Conservation (phyloP, 2,797 vertebrate genomes). For the Chelon auratus region DNA sequence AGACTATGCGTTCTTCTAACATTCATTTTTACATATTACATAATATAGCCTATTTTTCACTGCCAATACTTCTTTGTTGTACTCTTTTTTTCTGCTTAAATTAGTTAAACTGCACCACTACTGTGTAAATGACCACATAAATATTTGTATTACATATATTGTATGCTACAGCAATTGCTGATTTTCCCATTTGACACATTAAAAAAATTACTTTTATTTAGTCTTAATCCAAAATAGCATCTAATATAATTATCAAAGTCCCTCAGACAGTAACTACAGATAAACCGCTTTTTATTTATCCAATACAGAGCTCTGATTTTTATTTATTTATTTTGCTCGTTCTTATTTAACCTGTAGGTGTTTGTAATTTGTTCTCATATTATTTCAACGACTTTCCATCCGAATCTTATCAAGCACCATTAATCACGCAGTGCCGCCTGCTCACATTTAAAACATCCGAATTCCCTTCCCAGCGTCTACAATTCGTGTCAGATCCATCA, state of each 20-base stretch:
- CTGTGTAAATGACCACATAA: background rate
- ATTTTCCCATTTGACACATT: conserved; percentile 3
- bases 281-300: background rate
- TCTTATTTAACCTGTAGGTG: background rate
- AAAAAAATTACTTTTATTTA: background rate
- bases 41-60: background rate
- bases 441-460: conserved; percentile 38
- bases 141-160: background rate
- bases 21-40: background rate
- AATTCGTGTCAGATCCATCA: background rate
- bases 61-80: background rate
- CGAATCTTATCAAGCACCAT: conserved; percentile 34
- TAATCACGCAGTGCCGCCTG: conserved; percentile 28
- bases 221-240: background rate
- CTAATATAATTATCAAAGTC: background rate
- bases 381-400: conserved; percentile 16
- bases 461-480: conserved; percentile 16
- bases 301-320: background rate
- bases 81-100: background rate
- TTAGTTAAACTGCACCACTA: background rate
- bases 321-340: background rate
- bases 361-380: background rate
- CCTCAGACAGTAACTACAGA: background rate
- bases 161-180: background rate
- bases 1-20: background rate